Percentiles rank a stretch among this genome's conserved stretches.
phyloP scores from a whole-genome alignment of 2,113 vertebrate species.

The Alouatta palliata region DNA sequence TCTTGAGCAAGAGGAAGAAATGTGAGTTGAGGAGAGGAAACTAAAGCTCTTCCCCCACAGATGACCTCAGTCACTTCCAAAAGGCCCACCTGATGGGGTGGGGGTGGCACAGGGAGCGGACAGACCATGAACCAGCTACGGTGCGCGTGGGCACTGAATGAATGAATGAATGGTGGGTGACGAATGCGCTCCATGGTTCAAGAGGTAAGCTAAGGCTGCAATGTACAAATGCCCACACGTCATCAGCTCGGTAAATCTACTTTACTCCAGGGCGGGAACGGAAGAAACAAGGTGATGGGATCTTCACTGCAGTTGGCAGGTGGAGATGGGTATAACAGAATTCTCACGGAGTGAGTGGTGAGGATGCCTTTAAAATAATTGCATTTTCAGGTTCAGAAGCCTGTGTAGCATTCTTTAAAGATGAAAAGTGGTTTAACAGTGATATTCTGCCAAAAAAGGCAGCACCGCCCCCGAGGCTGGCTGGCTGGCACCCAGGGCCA shows the following conservation, averaged over 20 bases:
- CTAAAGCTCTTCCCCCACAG: not conserved
- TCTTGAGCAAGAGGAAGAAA: not conserved
- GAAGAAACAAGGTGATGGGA: not conserved
- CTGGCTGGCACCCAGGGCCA: not conserved
- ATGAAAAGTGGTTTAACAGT: not conserved
- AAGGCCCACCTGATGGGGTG: not conserved
- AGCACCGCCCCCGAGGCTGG: not conserved
- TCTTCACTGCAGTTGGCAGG: rapidly evolving
- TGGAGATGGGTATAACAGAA: not conserved
- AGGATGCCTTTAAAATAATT: not conserved
- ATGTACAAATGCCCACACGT: not conserved
- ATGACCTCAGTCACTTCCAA: not conserved
- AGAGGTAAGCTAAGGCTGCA: not conserved
- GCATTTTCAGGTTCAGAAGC: not conserved
- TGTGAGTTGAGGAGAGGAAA: not conserved
- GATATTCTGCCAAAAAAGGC: not conserved
- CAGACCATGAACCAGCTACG: rapidly evolving
- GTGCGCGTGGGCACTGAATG: not conserved
- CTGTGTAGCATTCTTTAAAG: not conserved
- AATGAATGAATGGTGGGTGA: not conserved
- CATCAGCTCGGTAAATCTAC: not conserved
- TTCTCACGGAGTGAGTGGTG: rapidly evolving
- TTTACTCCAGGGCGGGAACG: not conserved
- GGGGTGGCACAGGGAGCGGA: not conserved
- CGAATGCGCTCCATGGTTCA: not conserved